These are phyloP conservation scores for Dimorphilus gyrociliatus DNA, from an alignment of 2,888 invertebrate genomes.

Conservation along the genomic window DNA sequence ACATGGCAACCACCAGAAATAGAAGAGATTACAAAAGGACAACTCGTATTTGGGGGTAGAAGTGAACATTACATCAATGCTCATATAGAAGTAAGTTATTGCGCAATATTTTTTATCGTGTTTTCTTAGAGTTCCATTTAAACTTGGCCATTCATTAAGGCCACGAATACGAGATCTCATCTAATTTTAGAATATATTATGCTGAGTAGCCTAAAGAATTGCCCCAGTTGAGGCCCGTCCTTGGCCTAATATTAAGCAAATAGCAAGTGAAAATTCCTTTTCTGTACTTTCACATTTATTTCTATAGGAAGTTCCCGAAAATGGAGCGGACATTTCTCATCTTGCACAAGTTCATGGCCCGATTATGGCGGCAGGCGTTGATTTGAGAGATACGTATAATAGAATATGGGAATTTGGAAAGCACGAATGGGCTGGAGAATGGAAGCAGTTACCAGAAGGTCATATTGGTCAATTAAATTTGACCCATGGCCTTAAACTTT, in stretches of 20 bases:
- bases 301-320: constrained; percentile 67
- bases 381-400: constrained; percentile 26
- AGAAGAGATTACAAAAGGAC: constrained; percentile 42
- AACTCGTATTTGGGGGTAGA: constrained; percentile 54
- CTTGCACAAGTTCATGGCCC: constrained; percentile 57
- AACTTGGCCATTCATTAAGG: no score
- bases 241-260: background rate
- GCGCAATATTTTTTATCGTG: no score
- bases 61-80: constrained; percentile 60
- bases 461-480: constrained; percentile 52
- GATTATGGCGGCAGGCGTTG: constrained; percentile 42
- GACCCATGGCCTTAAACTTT: constrained; percentile 48
- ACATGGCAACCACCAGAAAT: constrained; percentile 50
- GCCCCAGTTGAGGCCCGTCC: no score
- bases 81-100: constrained; percentile 57
- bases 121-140: no score
- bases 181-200: no score
- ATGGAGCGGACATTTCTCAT: constrained; percentile 70
- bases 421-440: constrained; percentile 49
- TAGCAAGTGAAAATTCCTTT: background rate
- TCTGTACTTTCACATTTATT: constrained; percentile 7
- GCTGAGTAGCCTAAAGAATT: no score
- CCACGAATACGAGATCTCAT: no score
- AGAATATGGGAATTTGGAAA: constrained; percentile 39
- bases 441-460: constrained; percentile 39